Percentiles rank a stretch among this genome's conserved stretches.
Conservation (phyloP, 1,140 invertebrate species). For the Apocrypta bakeri region DNA sequence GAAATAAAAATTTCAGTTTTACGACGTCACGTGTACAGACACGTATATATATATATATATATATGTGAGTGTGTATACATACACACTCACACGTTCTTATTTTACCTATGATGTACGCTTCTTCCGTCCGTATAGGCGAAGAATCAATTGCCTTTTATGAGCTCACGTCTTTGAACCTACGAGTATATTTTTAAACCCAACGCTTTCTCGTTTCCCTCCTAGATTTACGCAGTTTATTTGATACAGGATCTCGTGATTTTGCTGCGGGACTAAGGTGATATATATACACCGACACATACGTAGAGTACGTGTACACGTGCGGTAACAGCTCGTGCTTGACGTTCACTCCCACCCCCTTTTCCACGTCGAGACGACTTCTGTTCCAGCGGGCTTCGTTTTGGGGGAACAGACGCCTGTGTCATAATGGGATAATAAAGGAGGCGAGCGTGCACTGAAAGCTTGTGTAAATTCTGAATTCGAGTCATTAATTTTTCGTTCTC, state of each 20-base stretch:
- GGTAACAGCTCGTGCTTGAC: neutral
- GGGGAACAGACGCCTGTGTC: neutral
- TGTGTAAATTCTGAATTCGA: neutral
- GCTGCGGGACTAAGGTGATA: neutral
- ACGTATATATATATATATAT: no score
- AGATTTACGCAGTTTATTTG: neutral
- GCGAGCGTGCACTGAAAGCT: neutral
- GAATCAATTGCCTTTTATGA: neutral
- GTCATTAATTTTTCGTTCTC: constrained; percentile 4
- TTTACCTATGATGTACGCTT: no score
- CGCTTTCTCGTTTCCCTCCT: no score
- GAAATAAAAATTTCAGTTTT: no score
- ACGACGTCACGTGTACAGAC: no score
- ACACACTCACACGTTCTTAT: no score
- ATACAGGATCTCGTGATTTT: neutral
- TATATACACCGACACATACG: no score
- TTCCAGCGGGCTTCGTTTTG: neutral
- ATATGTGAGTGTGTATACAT: no score
- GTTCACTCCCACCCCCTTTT: no score
- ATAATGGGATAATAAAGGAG: constrained; percentile 32
- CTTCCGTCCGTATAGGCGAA: no score
- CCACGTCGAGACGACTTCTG: neutral
- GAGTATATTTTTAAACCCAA: no score
- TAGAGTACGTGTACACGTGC: neutral
- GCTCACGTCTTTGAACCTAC: neutral